Percentiles rank a stretch among this genome's conserved stretches.
Conservation (phyloP, 2,888 invertebrate genomes). For the Marronus borbonicus region DNA sequence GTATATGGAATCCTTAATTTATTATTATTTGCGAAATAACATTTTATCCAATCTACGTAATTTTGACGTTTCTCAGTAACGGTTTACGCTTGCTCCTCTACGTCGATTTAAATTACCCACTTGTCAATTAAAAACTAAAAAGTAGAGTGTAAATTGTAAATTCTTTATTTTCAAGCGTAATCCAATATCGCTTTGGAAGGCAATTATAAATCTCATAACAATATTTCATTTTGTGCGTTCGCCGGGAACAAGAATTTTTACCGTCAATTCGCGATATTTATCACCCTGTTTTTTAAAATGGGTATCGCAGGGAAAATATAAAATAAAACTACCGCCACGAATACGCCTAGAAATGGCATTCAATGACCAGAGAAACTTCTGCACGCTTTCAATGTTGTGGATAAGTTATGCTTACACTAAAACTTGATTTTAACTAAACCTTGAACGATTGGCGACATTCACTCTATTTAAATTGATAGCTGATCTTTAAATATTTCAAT, state of each 20-base stretch:
- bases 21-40: background rate
- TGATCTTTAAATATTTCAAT: no score
- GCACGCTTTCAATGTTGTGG: background rate
- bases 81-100: background rate
- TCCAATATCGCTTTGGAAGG: constrained; percentile 39
- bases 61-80: background rate
- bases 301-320: constrained; percentile 14
- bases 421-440: no score
- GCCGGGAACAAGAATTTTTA: constrained; percentile 43
- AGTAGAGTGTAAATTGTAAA: constrained; percentile 28
- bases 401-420: no score
- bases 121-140: constrained; percentile 34
- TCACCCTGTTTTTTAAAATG: constrained; percentile 32
- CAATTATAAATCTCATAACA: constrained; percentile 48
- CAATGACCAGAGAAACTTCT: constrained; percentile 2
- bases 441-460: no score
- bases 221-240: constrained; percentile 46
- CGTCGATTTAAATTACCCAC: background rate
- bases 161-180: constrained; percentile 43
- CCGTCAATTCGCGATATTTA: constrained; percentile 44
- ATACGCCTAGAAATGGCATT: background rate
- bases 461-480: no score
- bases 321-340: constrained; percentile 17
- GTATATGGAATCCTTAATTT: no score
- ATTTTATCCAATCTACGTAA: background rate